Base-by-base conservation (phyloP, 2,113 vertebrate genomes). In the Actenoides lindsayi region DNA sequence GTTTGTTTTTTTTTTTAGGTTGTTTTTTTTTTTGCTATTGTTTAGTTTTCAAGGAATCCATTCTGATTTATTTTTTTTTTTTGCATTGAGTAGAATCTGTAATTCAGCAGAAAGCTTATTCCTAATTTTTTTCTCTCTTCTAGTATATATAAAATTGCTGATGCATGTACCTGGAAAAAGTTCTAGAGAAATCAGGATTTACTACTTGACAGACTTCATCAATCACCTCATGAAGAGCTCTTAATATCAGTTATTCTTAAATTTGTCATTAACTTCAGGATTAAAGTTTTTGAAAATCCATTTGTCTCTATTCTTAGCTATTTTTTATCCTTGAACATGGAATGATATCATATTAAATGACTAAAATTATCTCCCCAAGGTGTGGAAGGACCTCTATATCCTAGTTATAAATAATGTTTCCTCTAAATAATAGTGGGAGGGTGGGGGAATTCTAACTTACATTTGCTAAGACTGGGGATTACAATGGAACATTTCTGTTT, bases 221-320 rank as follows among this genome's bases (percentile, higher is more conserved):
- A 94, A 86, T 96, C 56, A 75, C 53, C 87, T 86, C 39, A 7
- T 87, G 87, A 92, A 87, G 73, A 90, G 79, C 64, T 71, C 65
- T 95, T 96, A 96, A 89, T 30, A 81, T 51, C 70, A 92, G 35
- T 57, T 93, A 60, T 94, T 96, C 89, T 95, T 91, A 87, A 89
- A 96, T 91, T 91, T 76, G 86, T 82, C 67, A 83, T 90, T 95
- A 94, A 80, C 37, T 92, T 82, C 39, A 87, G 69, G 53, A 67
- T 64, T 21, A 74, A 81, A 73, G 74, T 41, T 80, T 88, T 87
- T 79, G 13, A 69, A 90, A 90, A 94, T 24, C 37, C 57, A 71
- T 96, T 94, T 93, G 48, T n/a, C 69, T 94, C 63, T 83, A 48
- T 90, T 96, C 68, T 94, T 89, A 86, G 75, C 46, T 88, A 23